Percentiles rank a stretch among this genome's conserved stretches.
These are phyloP conservation scores for Corythaeola cristata DNA, from an alignment of 2,113 vertebrate species.

Conservation along the genomic window DNA sequence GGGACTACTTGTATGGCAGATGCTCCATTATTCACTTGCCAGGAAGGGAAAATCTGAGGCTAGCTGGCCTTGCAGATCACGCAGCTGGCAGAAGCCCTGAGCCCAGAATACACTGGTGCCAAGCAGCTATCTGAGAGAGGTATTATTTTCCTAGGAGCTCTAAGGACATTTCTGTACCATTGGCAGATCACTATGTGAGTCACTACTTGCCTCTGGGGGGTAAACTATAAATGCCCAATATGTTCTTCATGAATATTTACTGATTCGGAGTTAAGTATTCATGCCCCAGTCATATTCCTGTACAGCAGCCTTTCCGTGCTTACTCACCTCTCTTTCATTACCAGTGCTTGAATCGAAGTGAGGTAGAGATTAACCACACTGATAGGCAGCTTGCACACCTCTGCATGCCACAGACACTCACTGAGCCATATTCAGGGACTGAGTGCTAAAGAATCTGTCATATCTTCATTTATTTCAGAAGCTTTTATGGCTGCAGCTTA, in stretches of 20 bases:
- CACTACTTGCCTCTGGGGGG: not conserved
- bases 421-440: not conserved
- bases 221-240: not conserved
- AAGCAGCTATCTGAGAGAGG: not conserved
- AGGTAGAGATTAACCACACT: not conserved
- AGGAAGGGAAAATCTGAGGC: not conserved
- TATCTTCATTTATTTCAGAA: not conserved
- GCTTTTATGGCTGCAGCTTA: not conserved
- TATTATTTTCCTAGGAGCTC: not conserved
- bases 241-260: conserved; percentile 17
- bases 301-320: not conserved
- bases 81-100: not conserved
- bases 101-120: not conserved
- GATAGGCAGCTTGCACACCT: not conserved
- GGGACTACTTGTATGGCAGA: not conserved
- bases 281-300: not conserved
- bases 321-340: not conserved
- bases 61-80: not conserved
- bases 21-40: not conserved
- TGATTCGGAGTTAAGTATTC: not conserved
- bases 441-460: not conserved
- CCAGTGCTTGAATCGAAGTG: fast-evolving
- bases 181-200: not conserved
- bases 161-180: not conserved
- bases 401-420: not conserved